A percentile compares a stretch with the other conserved stretches of the same genome.
phyloP scores from a whole-genome alignment of 2,888 invertebrate genomes.

The Rhorus exstirpatorius region DNA sequence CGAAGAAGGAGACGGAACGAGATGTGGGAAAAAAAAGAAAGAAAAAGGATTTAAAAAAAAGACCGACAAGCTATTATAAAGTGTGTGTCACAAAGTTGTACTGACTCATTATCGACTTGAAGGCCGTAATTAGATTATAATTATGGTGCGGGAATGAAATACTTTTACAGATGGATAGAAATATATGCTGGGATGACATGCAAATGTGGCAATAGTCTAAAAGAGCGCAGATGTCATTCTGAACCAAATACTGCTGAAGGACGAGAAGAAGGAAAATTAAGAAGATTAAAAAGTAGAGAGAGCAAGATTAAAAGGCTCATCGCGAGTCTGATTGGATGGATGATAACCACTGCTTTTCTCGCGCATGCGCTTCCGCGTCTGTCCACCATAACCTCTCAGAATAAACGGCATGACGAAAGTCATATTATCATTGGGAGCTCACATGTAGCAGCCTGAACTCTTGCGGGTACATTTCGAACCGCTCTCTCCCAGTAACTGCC shows the following conservation, averaged over 20 bases:
- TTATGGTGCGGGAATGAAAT: conserved; percentile 7
- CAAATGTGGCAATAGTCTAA: conserved; percentile 9
- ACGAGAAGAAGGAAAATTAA: conserved; percentile 21
- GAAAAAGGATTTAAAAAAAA: neutral
- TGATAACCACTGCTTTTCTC: neutral
- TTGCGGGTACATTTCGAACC: no score
- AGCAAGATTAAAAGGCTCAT: no score
- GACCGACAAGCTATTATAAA: neutral
- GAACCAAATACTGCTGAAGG: conserved; percentile 1
- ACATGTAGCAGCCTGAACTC: no score
- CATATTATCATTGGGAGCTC: no score
- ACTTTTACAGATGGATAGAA: conserved; percentile 22
- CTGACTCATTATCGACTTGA: neutral
- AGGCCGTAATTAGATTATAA: neutral
- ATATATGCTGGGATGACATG: conserved; percentile 9
- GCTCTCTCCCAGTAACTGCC: no score
- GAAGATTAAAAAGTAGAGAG: neutral
- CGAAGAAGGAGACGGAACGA: neutral
- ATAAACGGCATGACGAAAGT: neutral
- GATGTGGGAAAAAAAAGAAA: conserved; percentile 4
- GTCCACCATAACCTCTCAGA: neutral
- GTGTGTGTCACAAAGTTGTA: conserved; percentile 11
- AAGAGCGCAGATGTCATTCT: conserved; percentile 9
- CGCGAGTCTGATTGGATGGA: no score
- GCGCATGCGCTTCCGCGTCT: neutral